Conservation (phyloP, 2,888 invertebrate genomes). For the Agriopis marginaria region DNA sequence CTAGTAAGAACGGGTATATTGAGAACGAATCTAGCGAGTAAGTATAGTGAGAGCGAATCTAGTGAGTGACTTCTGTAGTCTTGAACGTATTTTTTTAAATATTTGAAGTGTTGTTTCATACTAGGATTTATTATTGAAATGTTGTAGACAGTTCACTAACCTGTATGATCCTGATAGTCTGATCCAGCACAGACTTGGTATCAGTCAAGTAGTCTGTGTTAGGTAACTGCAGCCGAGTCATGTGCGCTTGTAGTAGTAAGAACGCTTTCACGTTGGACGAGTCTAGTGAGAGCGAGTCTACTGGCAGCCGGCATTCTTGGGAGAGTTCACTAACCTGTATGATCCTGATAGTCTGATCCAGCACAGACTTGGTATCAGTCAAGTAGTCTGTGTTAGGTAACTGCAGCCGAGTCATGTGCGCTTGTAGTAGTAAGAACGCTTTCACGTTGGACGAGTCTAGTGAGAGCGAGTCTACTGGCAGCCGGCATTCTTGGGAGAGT, state of each 20-base stretch:
- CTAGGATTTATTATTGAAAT: no score
- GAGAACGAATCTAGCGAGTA: no score
- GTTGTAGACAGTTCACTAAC: slow-evolving; percentile 66
- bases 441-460: slow-evolving; percentile 98
- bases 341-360: slow-evolving; percentile 98
- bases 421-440: slow-evolving; percentile 96
- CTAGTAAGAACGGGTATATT: no score
- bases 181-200: slow-evolving; percentile 98
- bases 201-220: slow-evolving; percentile 98
- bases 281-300: slow-evolving; percentile 92
- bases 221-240: slow-evolving; percentile 93
- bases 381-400: slow-evolving; percentile 97
- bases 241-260: slow-evolving; percentile 97
- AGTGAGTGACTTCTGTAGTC: no score
- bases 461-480: slow-evolving; percentile 89
- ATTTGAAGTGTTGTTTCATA: no score
- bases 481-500: slow-evolving; percentile 91
- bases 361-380: slow-evolving; percentile 98
- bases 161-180: slow-evolving; percentile 97
- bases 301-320: slow-evolving; percentile 90
- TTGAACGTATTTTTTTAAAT: no score
- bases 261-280: slow-evolving; percentile 98
- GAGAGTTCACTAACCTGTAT: slow-evolving; percentile 90
- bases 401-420: slow-evolving; percentile 94
- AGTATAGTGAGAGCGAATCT: no score